A percentile compares a stretch with the other conserved stretches of the same genome.
phyloP scores from a whole-genome alignment of 2,888 invertebrate species.

The Eumerus sabulonum region DNA sequence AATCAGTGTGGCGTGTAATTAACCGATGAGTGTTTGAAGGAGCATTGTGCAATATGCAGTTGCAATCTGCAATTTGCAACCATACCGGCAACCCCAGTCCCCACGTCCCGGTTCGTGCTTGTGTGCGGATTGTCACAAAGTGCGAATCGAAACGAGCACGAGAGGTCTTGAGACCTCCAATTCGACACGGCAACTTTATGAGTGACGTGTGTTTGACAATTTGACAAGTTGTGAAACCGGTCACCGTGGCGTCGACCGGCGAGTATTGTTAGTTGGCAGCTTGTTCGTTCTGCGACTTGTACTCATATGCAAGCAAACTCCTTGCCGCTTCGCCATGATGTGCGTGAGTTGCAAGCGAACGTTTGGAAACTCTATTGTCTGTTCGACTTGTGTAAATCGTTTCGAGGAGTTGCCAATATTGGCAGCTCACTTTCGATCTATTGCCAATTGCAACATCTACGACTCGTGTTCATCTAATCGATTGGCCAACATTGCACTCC shows the following conservation, averaged over 20 bases:
- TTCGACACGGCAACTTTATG: conserved; percentile 28
- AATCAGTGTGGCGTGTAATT: conserved; percentile 64
- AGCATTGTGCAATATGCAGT: conserved; percentile 65
- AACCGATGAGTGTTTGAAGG: conserved; percentile 68
- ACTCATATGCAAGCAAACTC: neutral
- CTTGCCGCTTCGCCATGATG: conserved; percentile 36
- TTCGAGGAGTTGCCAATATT: conserved; percentile 64
- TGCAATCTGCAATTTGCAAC: conserved; percentile 66
- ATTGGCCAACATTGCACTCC: conserved; percentile 43
- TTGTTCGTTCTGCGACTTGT: conserved; percentile 48
- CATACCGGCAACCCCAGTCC: conserved; percentile 39
- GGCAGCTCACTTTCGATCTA: conserved; percentile 47
- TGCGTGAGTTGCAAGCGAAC: conserved; percentile 18
- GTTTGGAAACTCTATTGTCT: conserved; percentile 54
- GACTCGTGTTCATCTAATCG: conserved; percentile 29
- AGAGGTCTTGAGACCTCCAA: conserved; percentile 12
- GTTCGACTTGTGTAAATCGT: conserved; percentile 54
- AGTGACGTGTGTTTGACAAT: conserved; percentile 61
- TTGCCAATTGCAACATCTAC: conserved; percentile 38
- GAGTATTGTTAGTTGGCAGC: conserved; percentile 15
- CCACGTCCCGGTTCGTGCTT: conserved; percentile 1
- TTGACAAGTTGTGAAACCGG: conserved; percentile 65
- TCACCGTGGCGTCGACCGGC: conserved; percentile 24
- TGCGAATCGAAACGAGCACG: conserved; percentile 48
- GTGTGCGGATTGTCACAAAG: conserved; percentile 52